Evolutionary conservation across 1,140 invertebrate genomes (phyloP).

Genomic region (Apis mellifera): Amel_HAv3.1 CM009942.2:11370001-11370500

Average conservation of each 20-base stretch:
- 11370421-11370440: too few relatives aligned
- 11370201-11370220: constrained; percentile 11
- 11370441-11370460: too few relatives aligned
- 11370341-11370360: not conserved
- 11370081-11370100: not conserved
- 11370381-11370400: not conserved
- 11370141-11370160: constrained; percentile 3
- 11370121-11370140: constrained; percentile 27
- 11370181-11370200: constrained; percentile 1
- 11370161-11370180: constrained; percentile 32
- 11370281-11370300: not conserved
- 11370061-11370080: not conserved
- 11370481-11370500: too few relatives aligned
- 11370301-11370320: not conserved
- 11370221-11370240: constrained; percentile 4
- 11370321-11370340: not conserved
- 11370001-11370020: constrained; percentile 49
- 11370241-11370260: constrained; percentile 11
- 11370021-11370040: constrained; percentile 26
- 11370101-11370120: constrained; percentile 41
- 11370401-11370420: too few relatives aligned
- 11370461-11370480: too few relatives aligned
- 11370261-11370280: not conserved
- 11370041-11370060: constrained; percentile 14
- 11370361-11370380: not conserved